Evolutionary conservation across 1,140 invertebrate genomes (phyloP).

Genomic region (Leptoteleia sp.): DNA sequence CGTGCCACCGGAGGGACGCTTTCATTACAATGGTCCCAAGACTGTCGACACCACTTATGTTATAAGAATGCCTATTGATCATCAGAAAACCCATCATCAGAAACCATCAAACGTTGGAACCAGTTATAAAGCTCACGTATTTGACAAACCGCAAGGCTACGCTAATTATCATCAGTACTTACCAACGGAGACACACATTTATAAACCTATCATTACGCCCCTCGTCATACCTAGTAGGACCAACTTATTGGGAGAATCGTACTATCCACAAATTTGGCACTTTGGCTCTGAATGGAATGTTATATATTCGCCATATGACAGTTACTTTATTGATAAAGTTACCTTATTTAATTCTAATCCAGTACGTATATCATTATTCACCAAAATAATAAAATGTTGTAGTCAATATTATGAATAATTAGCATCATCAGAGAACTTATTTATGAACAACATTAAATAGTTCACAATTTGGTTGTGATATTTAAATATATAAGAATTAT

Average conservation of each 20-base stretch:
- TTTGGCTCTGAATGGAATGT: conserved; percentile 69
- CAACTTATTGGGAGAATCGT: conserved; percentile 45
- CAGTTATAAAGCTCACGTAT: conserved; percentile 50
- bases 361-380: conserved; percentile 42
- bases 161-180: conserved; percentile 61
- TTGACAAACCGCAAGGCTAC: conserved; percentile 64
- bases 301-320: conserved; percentile 63
- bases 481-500: too few species aligned
- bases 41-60: conserved; percentile 80
- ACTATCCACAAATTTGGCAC: conserved; percentile 63
- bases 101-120: conserved; percentile 29
- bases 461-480: too few species aligned
- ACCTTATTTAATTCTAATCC: conserved; percentile 71
- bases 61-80: conserved; percentile 73
- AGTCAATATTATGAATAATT: too few species aligned
- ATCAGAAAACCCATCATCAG: conserved; percentile 6
- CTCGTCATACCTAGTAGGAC: conserved; percentile 66
- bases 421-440: too few species aligned
- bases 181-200: conserved; percentile 52
- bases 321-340: conserved; percentile 64
- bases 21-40: conserved; percentile 71
- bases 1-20: conserved; percentile 76
- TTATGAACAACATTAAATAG: too few species aligned
- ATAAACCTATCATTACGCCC: conserved; percentile 70
- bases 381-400: too few species aligned